Evolutionary conservation across 2,888 invertebrate species (phyloP).

Genomic region (Athrips mouffetella): DNA sequence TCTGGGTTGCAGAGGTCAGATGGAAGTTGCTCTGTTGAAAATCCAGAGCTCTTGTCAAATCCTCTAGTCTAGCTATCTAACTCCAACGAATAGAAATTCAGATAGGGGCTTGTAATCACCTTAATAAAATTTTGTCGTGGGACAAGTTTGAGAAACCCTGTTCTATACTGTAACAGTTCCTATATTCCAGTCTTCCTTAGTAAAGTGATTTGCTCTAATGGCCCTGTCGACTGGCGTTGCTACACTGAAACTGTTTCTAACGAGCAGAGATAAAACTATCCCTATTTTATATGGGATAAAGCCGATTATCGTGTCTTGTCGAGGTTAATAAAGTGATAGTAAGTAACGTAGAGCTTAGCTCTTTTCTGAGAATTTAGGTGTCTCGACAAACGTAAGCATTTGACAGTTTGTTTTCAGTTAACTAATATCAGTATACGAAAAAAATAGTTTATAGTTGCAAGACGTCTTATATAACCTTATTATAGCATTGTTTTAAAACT

Average conservation of each 20-base stretch:
- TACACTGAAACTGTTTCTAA: constrained; percentile 4
- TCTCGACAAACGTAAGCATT: constrained; percentile 2
- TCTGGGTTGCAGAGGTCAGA: too few relatives aligned
- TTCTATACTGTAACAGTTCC: constrained; percentile 45
- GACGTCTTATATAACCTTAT: constrained; percentile 31
- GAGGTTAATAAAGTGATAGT: not conserved
- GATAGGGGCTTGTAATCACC: too few relatives aligned
- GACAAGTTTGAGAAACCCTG: too few relatives aligned
- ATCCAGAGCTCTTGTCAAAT: too few relatives aligned
- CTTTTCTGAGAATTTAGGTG: constrained; percentile 4
- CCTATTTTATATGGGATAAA: not conserved
- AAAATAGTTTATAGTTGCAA: not conserved
- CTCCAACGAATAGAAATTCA: too few relatives aligned
- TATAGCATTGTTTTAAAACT: too few relatives aligned
- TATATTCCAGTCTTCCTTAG: constrained; percentile 25
- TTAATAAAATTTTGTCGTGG: too few relatives aligned
- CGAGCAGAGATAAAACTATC: not conserved
- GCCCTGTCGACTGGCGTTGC: constrained; percentile 38
- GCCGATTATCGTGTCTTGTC: not conserved
- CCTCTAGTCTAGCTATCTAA: too few relatives aligned
- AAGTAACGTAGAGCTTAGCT: not conserved
- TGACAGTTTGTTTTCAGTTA: not conserved
- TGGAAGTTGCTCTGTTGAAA: too few relatives aligned
- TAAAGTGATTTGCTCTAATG: constrained; percentile 61
- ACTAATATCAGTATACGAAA: not conserved